Evolutionary conservation across 2,888 invertebrate genomes (phyloP).

Genomic region (Ectemnius lituratus): DNA sequence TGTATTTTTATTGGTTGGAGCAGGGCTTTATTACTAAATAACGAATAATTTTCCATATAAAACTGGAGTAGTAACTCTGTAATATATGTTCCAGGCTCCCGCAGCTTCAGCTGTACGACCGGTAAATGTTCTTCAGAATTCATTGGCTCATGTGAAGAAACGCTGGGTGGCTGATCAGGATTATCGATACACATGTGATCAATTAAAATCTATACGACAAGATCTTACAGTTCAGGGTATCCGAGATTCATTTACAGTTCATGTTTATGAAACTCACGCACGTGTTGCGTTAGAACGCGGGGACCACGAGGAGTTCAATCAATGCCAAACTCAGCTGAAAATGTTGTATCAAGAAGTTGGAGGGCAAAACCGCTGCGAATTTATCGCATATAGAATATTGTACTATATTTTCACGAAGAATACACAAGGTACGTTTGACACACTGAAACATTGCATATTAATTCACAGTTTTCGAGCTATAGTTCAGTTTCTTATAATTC

Average conservation of each 20-base stretch:
- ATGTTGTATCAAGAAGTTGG: slow-evolving; percentile 93
- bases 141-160: slow-evolving; percentile 93
- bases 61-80: background rate
- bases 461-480: background rate
- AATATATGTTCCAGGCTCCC: slow-evolving; percentile 84
- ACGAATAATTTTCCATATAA: background rate
- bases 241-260: slow-evolving; percentile 95
- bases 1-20: too few species aligned
- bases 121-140: slow-evolving; percentile 88
- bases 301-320: slow-evolving; percentile 99
- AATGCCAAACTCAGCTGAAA: slow-evolving; percentile 98
- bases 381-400: slow-evolving; percentile 96
- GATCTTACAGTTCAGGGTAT: slow-evolving; percentile 99
- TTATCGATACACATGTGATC: slow-evolving; percentile 98
- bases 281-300: slow-evolving; percentile 98
- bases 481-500: too few species aligned
- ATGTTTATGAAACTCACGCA: slow-evolving; percentile 99
- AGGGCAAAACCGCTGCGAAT: slow-evolving; percentile 90
- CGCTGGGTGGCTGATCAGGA: slow-evolving; percentile 95
- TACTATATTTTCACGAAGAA: slow-evolving; percentile 99
- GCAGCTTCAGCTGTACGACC: slow-evolving; percentile 95
- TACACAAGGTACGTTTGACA: slow-evolving; percentile 88
- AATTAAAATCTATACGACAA: slow-evolving; percentile 98
- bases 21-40: too few species aligned
- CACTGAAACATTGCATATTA: background rate